Percentiles rank a stretch among this genome's conserved stretches.
Conservation (phyloP, 2,888 invertebrate genomes). For the Venustoraphidia nigricollis region DNA sequence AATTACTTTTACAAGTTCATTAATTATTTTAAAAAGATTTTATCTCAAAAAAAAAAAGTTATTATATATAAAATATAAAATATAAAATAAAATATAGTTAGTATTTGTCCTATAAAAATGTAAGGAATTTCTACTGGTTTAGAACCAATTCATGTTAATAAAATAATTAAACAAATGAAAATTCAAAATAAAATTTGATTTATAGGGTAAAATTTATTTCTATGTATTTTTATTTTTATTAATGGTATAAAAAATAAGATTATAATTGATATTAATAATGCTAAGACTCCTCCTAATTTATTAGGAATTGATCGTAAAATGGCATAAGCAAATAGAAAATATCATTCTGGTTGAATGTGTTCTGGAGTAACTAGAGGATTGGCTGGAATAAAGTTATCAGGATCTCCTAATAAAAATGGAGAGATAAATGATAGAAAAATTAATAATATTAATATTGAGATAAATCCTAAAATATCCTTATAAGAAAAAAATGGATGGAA, state of each 20-base stretch:
- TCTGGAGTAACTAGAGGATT: slow-evolving; percentile 50
- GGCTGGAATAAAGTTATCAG: slow-evolving; percentile 59
- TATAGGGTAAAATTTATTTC: too few relatives aligned
- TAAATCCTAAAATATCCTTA: too few relatives aligned
- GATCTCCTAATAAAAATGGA: slow-evolving; percentile 48
- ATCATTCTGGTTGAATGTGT: slow-evolving; percentile 80
- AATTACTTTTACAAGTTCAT: slow-evolving; percentile 51
- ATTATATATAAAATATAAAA: slow-evolving; percentile 39
- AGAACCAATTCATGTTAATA: slow-evolving; percentile 60
- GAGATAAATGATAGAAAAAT: slow-evolving; percentile 33
- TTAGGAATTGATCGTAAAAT: slow-evolving; percentile 68
- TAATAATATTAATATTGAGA: slow-evolving; percentile 34
- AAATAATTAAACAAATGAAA: too few relatives aligned
- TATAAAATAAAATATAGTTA: slow-evolving; percentile 40
- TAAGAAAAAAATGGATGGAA: too few relatives aligned
- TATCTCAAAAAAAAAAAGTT: slow-evolving; percentile 37
- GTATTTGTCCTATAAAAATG: slow-evolving; percentile 40
- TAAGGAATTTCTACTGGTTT: slow-evolving; percentile 52
- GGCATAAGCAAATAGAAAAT: slow-evolving; percentile 69
- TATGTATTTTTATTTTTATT: too few relatives aligned
- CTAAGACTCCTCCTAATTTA: slow-evolving; percentile 61
- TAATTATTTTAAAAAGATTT: slow-evolving; percentile 32
- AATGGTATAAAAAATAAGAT: slow-evolving; percentile 48
- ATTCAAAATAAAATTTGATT: too few relatives aligned
- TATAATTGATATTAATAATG: slow-evolving; percentile 46